Evolutionary conservation across 53 echinoderm and acorn worm genomes (phyloP).

Genomic region (Holothuria scabra): DNA sequence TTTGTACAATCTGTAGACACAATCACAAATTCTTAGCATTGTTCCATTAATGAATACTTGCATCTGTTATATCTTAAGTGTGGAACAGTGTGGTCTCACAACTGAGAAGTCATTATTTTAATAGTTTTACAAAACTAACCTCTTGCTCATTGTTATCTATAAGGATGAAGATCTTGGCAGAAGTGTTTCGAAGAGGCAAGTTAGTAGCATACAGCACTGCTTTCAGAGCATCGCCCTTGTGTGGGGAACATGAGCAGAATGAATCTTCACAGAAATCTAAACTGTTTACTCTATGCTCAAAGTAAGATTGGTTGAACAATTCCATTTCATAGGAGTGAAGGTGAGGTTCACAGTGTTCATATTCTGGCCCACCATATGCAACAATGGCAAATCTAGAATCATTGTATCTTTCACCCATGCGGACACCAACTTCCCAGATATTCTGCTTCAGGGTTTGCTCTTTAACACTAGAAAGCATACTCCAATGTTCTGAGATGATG

Average conservation of each 20-base stretch:
- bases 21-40: no score
- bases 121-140: constrained; percentile 58
- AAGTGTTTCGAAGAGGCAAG: constrained; percentile 67
- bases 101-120: no score
- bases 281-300: constrained; percentile 58
- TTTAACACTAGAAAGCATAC: constrained; percentile 45
- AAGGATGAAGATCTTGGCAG: constrained; percentile 77
- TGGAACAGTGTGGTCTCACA: no score
- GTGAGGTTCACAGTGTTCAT: constrained; percentile 61
- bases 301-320: constrained; percentile 14
- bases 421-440: constrained; percentile 13
- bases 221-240: constrained; percentile 77
- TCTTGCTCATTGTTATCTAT: constrained; percentile 70
- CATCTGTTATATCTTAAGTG: no score
- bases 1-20: no score
- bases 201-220: constrained; percentile 73
- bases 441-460: constrained; percentile 14
- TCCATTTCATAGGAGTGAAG: constrained; percentile 69
- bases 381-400: constrained; percentile 71
- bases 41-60: no score
- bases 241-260: constrained; percentile 8
- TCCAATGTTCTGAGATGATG: constrained; percentile 73
- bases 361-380: constrained; percentile 70
- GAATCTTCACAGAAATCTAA: constrained; percentile 54
- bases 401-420: constrained; percentile 45